phyloP scores from a whole-genome alignment of 2,888 invertebrate genomes.

The Congeria kusceri region DNA sequence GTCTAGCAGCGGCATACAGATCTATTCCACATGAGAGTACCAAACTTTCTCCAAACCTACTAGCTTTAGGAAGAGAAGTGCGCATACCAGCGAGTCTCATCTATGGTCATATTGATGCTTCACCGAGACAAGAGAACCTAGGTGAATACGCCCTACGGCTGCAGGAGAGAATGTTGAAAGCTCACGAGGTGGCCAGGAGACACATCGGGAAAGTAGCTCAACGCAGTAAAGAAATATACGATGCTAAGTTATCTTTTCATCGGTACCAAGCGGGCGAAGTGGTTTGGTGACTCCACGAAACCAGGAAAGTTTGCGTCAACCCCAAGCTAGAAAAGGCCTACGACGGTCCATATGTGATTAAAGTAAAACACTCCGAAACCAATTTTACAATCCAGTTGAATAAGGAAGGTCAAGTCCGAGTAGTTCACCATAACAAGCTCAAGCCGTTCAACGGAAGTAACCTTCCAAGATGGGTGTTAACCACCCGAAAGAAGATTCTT shows the following conservation, averaged over 20 bases:
- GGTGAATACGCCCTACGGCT: neutral
- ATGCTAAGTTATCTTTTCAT: neutral
- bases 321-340: neutral
- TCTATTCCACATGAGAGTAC: conserved; percentile 52
- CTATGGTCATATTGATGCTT: neutral
- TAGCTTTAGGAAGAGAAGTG: conserved; percentile 45
- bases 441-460: no score
- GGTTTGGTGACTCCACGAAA: neutral
- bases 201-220: neutral
- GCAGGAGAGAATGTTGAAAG: neutral
- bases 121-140: no score
- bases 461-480: no score
- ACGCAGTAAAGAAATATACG: neutral
- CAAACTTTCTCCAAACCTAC: conserved; percentile 37
- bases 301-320: neutral
- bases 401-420: neutral
- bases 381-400: neutral
- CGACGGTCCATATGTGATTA: neutral
- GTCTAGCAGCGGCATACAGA: conserved; percentile 40
- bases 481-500: no score
- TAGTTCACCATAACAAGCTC: neutral
- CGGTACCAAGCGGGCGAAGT: neutral
- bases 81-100: conserved; percentile 32
- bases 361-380: neutral
- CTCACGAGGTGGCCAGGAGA: neutral